Evolutionary conservation across 2,888 invertebrate genomes (phyloP).

Genomic region (Netelia melanura): DNA sequence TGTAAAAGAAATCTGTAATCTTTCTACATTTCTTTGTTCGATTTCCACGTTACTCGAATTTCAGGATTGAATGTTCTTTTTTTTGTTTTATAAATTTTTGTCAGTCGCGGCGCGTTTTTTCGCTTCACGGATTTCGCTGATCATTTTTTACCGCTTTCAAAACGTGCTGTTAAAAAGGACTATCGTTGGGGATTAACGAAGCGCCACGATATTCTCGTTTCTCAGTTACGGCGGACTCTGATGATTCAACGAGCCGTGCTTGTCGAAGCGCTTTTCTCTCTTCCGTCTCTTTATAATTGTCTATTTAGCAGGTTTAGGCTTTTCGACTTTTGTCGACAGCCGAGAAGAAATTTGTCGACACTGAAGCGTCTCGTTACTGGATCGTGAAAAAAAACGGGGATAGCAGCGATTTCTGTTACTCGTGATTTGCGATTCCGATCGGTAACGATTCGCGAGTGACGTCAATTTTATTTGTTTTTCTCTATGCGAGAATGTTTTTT

Average conservation of each 20-base stretch:
- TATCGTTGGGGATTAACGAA: slow-evolving; percentile 19
- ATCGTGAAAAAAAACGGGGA: slow-evolving; percentile 16
- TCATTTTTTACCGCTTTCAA: slow-evolving; percentile 39
- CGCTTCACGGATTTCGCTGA: slow-evolving; percentile 55
- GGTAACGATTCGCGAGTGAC: slow-evolving; percentile 25
- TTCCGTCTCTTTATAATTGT: slow-evolving; percentile 7
- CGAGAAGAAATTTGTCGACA: slow-evolving; percentile 11
- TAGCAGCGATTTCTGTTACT: slow-evolving; percentile 58
- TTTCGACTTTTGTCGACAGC: slow-evolving; percentile 1
- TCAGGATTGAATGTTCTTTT: slow-evolving; percentile 26
- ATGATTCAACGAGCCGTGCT: slow-evolving; percentile 27
- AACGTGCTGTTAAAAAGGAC: slow-evolving; percentile 12
- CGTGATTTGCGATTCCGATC: slow-evolving; percentile 24
- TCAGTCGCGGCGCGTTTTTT: slow-evolving; percentile 34
- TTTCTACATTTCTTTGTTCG: not conserved
- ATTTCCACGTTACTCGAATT: slow-evolving; percentile 9
- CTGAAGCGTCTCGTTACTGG: slow-evolving; percentile 33
- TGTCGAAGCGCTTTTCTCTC: slow-evolving; percentile 34
- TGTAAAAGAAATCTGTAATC: not conserved
- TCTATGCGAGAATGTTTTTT: not conserved
- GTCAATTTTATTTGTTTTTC: slow-evolving; percentile 16
- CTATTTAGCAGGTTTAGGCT: slow-evolving; percentile 15
- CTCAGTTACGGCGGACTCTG: slow-evolving; percentile 1
- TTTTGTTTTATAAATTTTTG: not conserved
- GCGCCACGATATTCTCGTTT: slow-evolving; percentile 33